A percentile compares a stretch with the other conserved stretches of the same genome.
Conservation (phyloP, 2,113 vertebrate species). For the Myodes glareolus region DNA sequence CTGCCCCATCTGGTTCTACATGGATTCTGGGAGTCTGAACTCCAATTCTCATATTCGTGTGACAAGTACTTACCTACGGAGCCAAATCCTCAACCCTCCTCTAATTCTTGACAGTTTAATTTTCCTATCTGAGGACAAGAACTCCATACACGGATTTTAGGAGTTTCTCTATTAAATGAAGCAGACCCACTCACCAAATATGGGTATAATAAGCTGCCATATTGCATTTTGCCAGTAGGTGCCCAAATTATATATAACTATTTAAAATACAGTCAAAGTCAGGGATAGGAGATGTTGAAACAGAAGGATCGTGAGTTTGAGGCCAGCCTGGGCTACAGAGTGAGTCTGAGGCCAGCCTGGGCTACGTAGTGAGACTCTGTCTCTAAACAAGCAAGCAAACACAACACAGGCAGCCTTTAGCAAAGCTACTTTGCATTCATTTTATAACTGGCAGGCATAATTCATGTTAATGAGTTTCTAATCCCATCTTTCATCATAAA, state of each 20-base stretch:
- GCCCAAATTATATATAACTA: neutral
- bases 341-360: neutral
- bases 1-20: neutral
- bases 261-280: neutral
- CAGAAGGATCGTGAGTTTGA: neutral
- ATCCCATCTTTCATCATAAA: neutral
- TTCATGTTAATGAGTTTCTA: neutral
- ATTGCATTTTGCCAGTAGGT: neutral
- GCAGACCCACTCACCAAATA: neutral
- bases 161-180: neutral
- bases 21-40: neutral
- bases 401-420: neutral
- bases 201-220: fast-evolving
- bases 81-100: neutral
- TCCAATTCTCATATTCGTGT: neutral
- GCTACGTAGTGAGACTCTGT: neutral
- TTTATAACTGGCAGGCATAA: neutral
- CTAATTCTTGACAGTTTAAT: neutral
- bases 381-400: neutral
- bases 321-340: neutral
- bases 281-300: neutral
- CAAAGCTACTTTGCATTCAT: neutral
- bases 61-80: neutral
- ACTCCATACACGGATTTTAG: neutral
- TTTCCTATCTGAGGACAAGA: neutral